Evolutionary conservation across 1,140 invertebrate genomes (phyloP), one percentile per base, ranked within the genome.

Genomic region (Acromyrmex echinatior): DNA sequence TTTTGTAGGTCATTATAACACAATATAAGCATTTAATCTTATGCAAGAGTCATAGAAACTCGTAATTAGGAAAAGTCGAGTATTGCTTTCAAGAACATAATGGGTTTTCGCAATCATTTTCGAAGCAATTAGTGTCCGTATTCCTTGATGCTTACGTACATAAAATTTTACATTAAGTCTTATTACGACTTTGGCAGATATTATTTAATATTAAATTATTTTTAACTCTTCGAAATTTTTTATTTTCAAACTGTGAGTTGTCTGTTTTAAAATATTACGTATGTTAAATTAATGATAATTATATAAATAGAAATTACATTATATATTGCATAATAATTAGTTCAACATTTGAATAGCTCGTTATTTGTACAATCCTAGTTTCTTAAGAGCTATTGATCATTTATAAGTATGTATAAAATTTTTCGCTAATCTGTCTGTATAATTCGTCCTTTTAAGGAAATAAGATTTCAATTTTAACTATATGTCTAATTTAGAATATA

Each of bases 131-230:
- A 81, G 2, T 18, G 39, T 81, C 60, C 53, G 66, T 73, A 31
- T 35, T 1, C 25, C 12, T 73, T 18, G 35, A 21, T 73, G 39
- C 53, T 71, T 73, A 74, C 56, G 56, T 84, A 74, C 68, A 18
- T 62, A 84, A 39, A 9, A 62, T 84, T 84, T 28, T 4, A 45
- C 1, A 14, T 70, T 60, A 73, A n/a, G n/a, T 58, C 66, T 58
- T 21, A 35, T 56, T 39, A 70, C 31, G 2, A 78, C 5, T 77
- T 60, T 10, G 28, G 1, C 5, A 6, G 49, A 63, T 16, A 31
- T 49, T 16, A 18, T 60, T 81, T 81, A 45, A 28, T 49, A 51
- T 60, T 49, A 62, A 7, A 21, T 71, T 25, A 51, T 45, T 58
- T 45, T 28, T 45, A 35, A 49, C 7, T 73, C 6, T 28, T 45